Percentiles rank a stretch among this genome's conserved stretches.
These are phyloP conservation scores for Sprattus sprattus DNA, from an alignment of 2,113 vertebrate species.

Conservation along the genomic window DNA sequence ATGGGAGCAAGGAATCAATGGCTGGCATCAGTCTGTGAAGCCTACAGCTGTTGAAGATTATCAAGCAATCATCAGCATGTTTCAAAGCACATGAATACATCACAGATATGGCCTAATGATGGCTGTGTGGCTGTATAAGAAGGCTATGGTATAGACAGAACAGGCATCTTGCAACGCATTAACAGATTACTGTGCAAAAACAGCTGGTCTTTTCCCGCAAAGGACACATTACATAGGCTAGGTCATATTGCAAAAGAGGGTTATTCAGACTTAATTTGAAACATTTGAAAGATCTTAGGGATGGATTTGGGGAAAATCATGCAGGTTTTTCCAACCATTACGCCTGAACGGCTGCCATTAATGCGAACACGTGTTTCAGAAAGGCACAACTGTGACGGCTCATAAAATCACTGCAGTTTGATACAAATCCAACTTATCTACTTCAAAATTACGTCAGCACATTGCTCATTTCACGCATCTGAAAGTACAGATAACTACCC, in stretches of 20 bases:
- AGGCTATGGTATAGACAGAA: neutral
- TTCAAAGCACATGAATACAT: neutral
- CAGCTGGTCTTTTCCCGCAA: constrained; percentile 37
- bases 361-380: neutral
- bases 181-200: constrained; percentile 42
- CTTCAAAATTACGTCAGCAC: neutral
- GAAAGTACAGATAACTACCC: neutral
- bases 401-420: neutral
- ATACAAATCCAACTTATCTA: constrained; percentile 9
- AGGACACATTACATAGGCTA: constrained; percentile 34
- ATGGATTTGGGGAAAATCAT: constrained; percentile 26
- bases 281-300: constrained; percentile 28
- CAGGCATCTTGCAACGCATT: constrained; percentile 27
- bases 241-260: constrained; percentile 30
- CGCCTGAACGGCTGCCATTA: constrained; percentile 21
- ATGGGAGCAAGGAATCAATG: constrained; percentile 12
- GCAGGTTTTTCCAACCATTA: constrained; percentile 29
- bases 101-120: constrained; percentile 17
- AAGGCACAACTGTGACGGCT: neutral
- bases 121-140: neutral
- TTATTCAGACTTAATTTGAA: constrained; percentile 36
- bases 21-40: constrained; percentile 5
- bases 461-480: neutral
- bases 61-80: constrained; percentile 19
- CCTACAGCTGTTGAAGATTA: constrained; percentile 21